Base-by-base conservation (phyloP, 2,797 vertebrate genomes). In the Enteromius afrohamiltoni region DNA sequence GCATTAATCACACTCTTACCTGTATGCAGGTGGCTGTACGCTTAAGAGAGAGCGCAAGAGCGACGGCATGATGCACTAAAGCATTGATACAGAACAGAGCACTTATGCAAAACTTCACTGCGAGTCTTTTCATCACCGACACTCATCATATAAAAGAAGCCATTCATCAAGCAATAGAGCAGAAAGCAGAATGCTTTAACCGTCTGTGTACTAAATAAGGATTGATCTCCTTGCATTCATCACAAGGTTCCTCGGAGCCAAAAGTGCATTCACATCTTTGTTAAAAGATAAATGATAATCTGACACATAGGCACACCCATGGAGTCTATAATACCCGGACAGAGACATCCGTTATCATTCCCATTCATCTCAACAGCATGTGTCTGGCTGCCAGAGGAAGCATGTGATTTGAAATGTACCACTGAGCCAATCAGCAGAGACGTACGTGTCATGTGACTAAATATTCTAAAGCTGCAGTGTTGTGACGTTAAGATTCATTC, bases 161-260 rank as follows among this genome's bases (percentile, higher is more conserved):
- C 37, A 70, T 83, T 83, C 51, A 77, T 83, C 74, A 83, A 76
- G 60, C 42, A 49, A 75, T n/a, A 53, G 62, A 83, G 71, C 37
- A 83, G 74, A 77, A 26, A 29, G 82, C 64, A 77, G 34, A 77
- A 83, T 60, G 73, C 74, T 58, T 77, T 58, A 77, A 60, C 73
- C 14, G 62, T 83, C 82, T 83, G 74, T 83, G 40, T 68, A 37
- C 81, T 76, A 86, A 86, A 86, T 64, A 82, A 80, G 64, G 81
- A 86, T 80, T 83, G 85, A 86, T 86, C 62, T 79, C 77, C 65
- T 60, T 14, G 74, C 62, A 86, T 86, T 86, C 77, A 86, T 86
- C 81, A 86, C 62, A 47, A 29, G 62, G 16, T 34, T 45, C 26
- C 76, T 53, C 67, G 1, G 40, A 62, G 40, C 74, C 77, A 71